These are phyloP conservation scores for Euschistus heros DNA, from an alignment of 1,140 invertebrate species.

Conservation along the genomic window DNA sequence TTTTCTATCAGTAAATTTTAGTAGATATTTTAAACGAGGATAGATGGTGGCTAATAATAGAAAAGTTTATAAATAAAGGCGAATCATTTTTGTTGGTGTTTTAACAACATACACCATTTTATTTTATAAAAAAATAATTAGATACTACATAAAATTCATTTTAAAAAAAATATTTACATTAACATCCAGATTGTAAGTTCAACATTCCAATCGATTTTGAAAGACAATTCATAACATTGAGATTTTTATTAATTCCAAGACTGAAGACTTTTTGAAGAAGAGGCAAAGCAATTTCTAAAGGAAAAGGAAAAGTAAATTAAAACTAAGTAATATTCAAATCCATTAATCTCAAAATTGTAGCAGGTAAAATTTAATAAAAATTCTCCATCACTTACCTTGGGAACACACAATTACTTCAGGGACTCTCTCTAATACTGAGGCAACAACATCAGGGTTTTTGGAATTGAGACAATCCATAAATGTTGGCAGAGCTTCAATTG, in stretches of 20 bases:
- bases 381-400: conserved; percentile 46
- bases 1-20: no score
- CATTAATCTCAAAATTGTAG: not conserved
- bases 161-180: not conserved
- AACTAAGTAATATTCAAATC: no score
- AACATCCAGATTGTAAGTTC: conserved; percentile 68
- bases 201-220: conserved; percentile 67
- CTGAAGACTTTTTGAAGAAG: conserved; percentile 72
- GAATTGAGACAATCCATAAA: conserved; percentile 71
- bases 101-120: no score
- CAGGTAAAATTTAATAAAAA: not conserved
- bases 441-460: conserved; percentile 62
- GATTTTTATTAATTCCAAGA: conserved; percentile 64
- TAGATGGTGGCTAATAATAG: no score
- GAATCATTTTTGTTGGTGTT: no score
- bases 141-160: no score
- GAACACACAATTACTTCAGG: conserved; percentile 70
- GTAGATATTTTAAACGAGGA: no score
- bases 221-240: conserved; percentile 66
- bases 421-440: conserved; percentile 66
- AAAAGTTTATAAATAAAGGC: no score
- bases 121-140: no score
- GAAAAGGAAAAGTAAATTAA: conserved; percentile 28
- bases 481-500: conserved; percentile 51
- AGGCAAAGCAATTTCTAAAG: conserved; percentile 63